Percentiles rank a stretch among this genome's conserved stretches.
These are phyloP conservation scores for Chamaetylas fuelleborni DNA, from an alignment of 2,113 vertebrate species.

Conservation along the genomic window DNA sequence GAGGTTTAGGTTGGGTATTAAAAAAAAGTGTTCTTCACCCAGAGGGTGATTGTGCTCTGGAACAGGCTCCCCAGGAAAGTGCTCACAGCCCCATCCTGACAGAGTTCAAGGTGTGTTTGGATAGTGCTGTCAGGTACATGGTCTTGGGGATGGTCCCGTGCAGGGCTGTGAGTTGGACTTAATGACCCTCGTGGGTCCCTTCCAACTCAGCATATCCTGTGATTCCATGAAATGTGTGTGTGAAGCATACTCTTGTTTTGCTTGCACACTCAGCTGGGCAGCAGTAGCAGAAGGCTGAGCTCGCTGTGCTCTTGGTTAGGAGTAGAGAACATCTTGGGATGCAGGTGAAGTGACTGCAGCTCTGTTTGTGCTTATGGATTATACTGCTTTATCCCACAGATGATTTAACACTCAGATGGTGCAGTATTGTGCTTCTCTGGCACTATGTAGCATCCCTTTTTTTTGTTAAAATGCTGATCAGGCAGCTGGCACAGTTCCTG, in stretches of 20 bases:
- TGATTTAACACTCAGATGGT: background rate
- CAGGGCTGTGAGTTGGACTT: background rate
- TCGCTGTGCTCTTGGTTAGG: accelerated
- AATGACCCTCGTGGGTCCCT: background rate
- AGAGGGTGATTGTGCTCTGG: background rate
- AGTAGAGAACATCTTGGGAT: background rate
- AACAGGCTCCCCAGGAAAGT: background rate
- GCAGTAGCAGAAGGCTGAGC: background rate
- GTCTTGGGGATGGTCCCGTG: background rate
- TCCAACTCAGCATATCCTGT: background rate
- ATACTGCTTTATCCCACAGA: background rate
- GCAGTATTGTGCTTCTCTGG: background rate
- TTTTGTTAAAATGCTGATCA: background rate
- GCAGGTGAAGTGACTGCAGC: background rate
- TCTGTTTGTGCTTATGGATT: background rate
- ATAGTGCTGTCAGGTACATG: accelerated
- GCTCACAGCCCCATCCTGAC: background rate
- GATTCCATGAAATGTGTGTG: background rate
- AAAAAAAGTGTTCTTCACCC: background rate
- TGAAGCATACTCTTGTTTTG: background rate
- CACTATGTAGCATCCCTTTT: background rate
- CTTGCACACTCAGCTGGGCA: background rate
- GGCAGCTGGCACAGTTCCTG: background rate
- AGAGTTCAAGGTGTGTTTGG: background rate
- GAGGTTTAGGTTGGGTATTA: background rate